Conservation (phyloP, 2,797 vertebrate species). For the Coreius guichenoti region DNA sequence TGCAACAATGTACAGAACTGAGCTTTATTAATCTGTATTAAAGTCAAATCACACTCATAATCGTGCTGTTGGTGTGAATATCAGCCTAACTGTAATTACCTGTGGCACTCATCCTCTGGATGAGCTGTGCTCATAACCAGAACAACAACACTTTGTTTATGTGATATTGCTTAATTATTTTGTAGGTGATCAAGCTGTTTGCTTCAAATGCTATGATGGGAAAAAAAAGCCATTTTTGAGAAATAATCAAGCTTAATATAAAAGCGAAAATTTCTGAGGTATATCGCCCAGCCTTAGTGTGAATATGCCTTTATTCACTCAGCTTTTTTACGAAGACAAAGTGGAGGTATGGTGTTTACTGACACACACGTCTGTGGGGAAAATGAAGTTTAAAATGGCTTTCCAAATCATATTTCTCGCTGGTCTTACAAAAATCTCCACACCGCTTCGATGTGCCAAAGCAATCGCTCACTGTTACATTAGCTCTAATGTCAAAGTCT, state of each 20-base stretch:
- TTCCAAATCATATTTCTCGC: conserved; percentile 61
- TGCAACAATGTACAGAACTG: no score
- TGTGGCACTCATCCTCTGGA: not conserved
- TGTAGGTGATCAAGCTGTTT: conserved; percentile 13
- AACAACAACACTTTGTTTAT: not conserved
- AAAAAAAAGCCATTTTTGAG: not conserved
- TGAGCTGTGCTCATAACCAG: not conserved
- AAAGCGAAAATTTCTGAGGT: not conserved
- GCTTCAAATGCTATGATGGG: not conserved
- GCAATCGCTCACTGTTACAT: conserved; percentile 68
- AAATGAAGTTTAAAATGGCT: conserved; percentile 65
- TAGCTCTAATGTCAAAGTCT: conserved; percentile 65
- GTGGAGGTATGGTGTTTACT: conserved; percentile 32
- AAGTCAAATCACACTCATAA: not conserved
- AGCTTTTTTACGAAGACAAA: conserved; percentile 43
- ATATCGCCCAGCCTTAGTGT: not conserved
- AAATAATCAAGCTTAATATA: not conserved
- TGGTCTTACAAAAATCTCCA: conserved; percentile 64
- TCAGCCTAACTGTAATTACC: not conserved
- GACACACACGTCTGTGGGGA: conserved; percentile 54
- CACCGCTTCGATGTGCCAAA: conserved; percentile 61
- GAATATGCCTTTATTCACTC: conserved; percentile 32
- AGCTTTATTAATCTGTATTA: not conserved
- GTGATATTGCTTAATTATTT: not conserved
- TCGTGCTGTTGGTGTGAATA: not conserved